Conservation (phyloP, 2,113 vertebrate species). For the Embiotoca jacksoni region DNA sequence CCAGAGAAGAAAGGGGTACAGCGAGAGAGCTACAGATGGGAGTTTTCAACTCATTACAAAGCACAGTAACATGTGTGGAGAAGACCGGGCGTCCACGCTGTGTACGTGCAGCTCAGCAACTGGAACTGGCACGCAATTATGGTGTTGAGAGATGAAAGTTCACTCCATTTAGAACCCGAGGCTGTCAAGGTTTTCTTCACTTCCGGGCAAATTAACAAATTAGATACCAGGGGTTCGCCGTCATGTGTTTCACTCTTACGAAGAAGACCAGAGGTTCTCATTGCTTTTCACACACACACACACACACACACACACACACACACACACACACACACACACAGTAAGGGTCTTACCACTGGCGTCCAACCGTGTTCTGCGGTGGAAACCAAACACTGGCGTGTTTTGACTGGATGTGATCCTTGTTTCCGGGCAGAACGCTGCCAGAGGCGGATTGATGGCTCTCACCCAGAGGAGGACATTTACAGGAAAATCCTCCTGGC, state of each 20-base stretch:
- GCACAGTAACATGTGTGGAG: slow-evolving; percentile 76
- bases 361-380: slow-evolving; percentile 70
- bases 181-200: slow-evolving; percentile 63
- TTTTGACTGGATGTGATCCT: slow-evolving; percentile 82
- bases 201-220: slow-evolving; percentile 71
- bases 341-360: slow-evolving; percentile 69
- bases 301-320: slow-evolving; percentile 22
- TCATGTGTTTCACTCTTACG: slow-evolving; percentile 58
- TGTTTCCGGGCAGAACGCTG: slow-evolving; percentile 76
- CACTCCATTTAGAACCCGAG: slow-evolving; percentile 40
- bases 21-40: slow-evolving; percentile 75
- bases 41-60: slow-evolving; percentile 80
- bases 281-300: neutral
- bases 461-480: slow-evolving; percentile 74
- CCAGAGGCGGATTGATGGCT: slow-evolving; percentile 79
- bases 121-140: slow-evolving; percentile 61
- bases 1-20: slow-evolving; percentile 75
- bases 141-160: slow-evolving; percentile 69
- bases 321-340: slow-evolving; percentile 43
- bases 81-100: slow-evolving; percentile 59
- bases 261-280: slow-evolving; percentile 51
- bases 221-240: slow-evolving; percentile 60
- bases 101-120: slow-evolving; percentile 46
- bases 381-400: slow-evolving; percentile 81
- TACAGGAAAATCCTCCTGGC: slow-evolving; percentile 76